These are phyloP conservation scores for Psittacus erithacus DNA, from an alignment of 2,113 vertebrate species.

Conservation along the genomic window DNA sequence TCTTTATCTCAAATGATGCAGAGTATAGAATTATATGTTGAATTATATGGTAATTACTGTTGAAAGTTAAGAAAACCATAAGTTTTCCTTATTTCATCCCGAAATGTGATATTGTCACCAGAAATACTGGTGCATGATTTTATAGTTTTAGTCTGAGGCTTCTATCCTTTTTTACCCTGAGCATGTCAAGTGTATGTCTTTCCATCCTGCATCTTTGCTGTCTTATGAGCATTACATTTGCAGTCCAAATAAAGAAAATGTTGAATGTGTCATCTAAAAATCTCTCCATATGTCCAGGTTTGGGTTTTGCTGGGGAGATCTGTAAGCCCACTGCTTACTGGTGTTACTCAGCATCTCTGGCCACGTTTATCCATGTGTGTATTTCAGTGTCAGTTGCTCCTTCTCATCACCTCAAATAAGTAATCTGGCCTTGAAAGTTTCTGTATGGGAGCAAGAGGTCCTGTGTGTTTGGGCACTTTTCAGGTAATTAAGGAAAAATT, in stretches of 20 bases:
- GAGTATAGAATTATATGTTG: not conserved
- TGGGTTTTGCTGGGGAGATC: not conserved
- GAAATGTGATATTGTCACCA: not conserved
- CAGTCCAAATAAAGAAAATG: not conserved
- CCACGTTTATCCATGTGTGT: not conserved
- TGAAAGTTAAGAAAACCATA: not conserved
- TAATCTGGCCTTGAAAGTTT: not conserved
- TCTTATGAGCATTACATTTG: fast-evolving
- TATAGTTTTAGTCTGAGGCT: not conserved
- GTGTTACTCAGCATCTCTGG: not conserved
- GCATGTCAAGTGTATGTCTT: not conserved
- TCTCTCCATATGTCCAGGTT: fast-evolving
- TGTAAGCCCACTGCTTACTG: not conserved
- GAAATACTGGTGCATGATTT: not conserved
- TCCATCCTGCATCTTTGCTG: not conserved
- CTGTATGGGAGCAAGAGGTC: not conserved
- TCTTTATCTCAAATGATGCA: not conserved
- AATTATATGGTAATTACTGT: not conserved
- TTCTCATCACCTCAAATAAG: not conserved
- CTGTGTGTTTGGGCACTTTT: not conserved
- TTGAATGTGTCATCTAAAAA: fast-evolving
- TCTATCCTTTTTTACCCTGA: not conserved
- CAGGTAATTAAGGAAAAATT: not conserved
- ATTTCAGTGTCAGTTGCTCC: not conserved
- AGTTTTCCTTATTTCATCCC: not conserved